These are phyloP conservation scores for Pituophis catenifer DNA, from an alignment of 2,113 vertebrate species.

Conservation along the genomic window DNA sequence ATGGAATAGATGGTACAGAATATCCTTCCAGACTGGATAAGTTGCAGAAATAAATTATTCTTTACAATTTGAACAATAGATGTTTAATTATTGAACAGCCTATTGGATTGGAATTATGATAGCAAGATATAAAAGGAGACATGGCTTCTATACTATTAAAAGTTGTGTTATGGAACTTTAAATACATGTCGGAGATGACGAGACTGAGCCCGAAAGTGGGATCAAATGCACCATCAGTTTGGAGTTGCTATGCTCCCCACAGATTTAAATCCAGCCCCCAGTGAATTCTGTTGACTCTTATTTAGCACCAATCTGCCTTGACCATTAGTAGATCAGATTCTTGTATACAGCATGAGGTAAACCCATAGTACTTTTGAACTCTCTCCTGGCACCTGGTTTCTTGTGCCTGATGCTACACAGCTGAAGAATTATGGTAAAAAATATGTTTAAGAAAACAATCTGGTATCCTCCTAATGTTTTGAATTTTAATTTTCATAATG, in stretches of 20 bases:
- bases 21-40: fast-evolving
- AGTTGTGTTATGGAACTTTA: not conserved
- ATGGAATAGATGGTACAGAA: not conserved
- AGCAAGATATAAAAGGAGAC: not conserved
- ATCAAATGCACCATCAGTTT: too few relatives aligned
- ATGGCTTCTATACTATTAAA: not conserved
- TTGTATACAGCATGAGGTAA: too few relatives aligned
- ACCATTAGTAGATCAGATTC: too few relatives aligned
- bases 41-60: not conserved
- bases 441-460: not conserved
- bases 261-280: too few relatives aligned
- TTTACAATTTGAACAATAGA: not conserved
- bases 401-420: not conserved
- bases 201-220: too few relatives aligned
- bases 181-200: not conserved
- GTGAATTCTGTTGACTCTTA: too few relatives aligned
- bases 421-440: not conserved
- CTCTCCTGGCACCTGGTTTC: too few relatives aligned
- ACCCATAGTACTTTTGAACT: too few relatives aligned
- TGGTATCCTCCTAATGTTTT: not conserved
- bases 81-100: not conserved
- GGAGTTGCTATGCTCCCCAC: too few relatives aligned
- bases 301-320: too few relatives aligned
- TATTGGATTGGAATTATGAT: not conserved
- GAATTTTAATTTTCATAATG: not conserved